Evolutionary conservation across 2,888 invertebrate genomes (phyloP).

Genomic region (Calameuta filiformis): DNA sequence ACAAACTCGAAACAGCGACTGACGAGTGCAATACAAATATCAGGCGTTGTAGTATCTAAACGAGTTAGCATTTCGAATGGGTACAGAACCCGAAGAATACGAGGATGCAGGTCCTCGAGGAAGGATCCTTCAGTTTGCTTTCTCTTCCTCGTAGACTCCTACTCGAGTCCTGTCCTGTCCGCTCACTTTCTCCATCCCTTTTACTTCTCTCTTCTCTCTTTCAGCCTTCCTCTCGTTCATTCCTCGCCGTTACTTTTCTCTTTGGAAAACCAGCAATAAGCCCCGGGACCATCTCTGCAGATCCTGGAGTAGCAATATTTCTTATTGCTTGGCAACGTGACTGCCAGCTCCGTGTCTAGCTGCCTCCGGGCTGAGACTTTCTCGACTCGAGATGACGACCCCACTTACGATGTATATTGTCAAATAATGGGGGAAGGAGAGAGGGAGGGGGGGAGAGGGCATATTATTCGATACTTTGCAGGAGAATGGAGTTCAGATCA

Average conservation of each 20-base stretch:
- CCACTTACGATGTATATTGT: conserved; percentile 19
- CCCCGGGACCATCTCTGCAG: conserved; percentile 38
- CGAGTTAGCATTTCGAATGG: conserved; percentile 9
- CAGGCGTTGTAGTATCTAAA: conserved; percentile 10
- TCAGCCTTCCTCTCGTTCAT: neutral
- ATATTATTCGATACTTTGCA: conserved; percentile 33
- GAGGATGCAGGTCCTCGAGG: neutral
- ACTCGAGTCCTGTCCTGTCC: neutral
- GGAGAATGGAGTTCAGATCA: conserved; percentile 24
- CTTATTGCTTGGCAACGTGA: conserved; percentile 42
- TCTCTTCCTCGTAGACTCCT: conserved; percentile 10
- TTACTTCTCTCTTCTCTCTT: neutral
- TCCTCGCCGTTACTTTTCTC: neutral
- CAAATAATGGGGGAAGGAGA: conserved; percentile 18
- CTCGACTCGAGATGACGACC: conserved; percentile 24
- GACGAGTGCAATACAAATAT: conserved; percentile 26
- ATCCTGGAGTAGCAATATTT: conserved; percentile 54
- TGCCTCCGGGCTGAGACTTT: conserved; percentile 21
- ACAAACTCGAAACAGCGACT: conserved; percentile 16
- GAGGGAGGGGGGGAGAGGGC: neutral
- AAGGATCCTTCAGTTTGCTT: conserved; percentile 11
- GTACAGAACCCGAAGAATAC: neutral
- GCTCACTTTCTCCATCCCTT: neutral
- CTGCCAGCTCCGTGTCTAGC: conserved; percentile 16
- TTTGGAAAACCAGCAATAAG: conserved; percentile 40